These are phyloP conservation scores for Cataglyphis rosenhaueri DNA, from an alignment of 2,888 invertebrate species.

Conservation along the genomic window DNA sequence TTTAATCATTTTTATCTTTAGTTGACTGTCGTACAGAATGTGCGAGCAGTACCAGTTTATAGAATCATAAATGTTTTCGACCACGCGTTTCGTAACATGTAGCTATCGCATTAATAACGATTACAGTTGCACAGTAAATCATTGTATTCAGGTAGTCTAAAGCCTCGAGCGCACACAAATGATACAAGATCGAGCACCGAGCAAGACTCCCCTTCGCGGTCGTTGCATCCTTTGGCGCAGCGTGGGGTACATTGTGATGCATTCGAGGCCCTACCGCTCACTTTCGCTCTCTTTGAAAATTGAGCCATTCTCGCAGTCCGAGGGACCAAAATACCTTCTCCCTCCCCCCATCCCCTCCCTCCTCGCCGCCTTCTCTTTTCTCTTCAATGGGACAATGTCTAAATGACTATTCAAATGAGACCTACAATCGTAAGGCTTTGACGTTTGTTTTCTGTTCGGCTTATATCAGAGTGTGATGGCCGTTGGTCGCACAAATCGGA, in stretches of 20 bases:
- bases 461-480: slow-evolving; percentile 53
- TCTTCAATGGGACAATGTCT: slow-evolving; percentile 59
- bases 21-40: background rate
- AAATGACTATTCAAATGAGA: slow-evolving; percentile 70
- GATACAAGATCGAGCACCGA: slow-evolving; percentile 29
- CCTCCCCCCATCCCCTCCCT: background rate
- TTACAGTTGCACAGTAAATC: slow-evolving; percentile 34
- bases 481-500: slow-evolving; percentile 53
- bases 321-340: slow-evolving; percentile 25
- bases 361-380: background rate
- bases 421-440: slow-evolving; percentile 46
- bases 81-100: slow-evolving; percentile 19
- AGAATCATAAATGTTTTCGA: slow-evolving; percentile 29
- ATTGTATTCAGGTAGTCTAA: slow-evolving; percentile 36
- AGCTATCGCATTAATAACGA: slow-evolving; percentile 24
- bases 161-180: slow-evolving; percentile 9
- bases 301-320: slow-evolving; percentile 57
- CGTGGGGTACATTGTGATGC: slow-evolving; percentile 62
- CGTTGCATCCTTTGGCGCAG: slow-evolving; percentile 62
- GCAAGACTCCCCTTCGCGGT: slow-evolving; percentile 28
- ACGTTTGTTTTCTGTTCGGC: slow-evolving; percentile 71
- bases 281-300: slow-evolving; percentile 66
- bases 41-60: background rate
- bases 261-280: slow-evolving; percentile 55
- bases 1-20: background rate